Evolutionary conservation across 1,140 invertebrate species (phyloP).

Genomic region (Drosophila lowei): DNA sequence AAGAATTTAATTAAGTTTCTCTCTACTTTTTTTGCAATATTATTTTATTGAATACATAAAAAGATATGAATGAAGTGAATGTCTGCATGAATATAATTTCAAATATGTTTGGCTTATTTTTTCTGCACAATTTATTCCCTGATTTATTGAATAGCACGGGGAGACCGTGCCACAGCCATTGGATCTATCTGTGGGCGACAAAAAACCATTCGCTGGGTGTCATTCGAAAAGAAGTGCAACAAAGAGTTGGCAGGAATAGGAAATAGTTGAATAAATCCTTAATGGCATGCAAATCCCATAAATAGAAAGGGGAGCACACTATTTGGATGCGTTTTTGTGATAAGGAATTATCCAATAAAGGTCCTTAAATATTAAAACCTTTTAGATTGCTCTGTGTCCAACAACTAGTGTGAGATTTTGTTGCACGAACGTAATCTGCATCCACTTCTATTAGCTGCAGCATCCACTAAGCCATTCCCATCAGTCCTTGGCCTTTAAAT

Average conservation of each 20-base stretch:
- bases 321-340: background rate
- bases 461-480: background rate
- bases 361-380: background rate
- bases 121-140: slow-evolving; percentile 52
- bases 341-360: background rate
- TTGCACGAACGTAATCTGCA: slow-evolving; percentile 28
- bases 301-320: background rate
- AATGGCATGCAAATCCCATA: background rate
- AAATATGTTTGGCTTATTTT: slow-evolving; percentile 39
- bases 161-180: slow-evolving; percentile 22
- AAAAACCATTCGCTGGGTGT: slow-evolving; percentile 16
- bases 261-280: background rate
- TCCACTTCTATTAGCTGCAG: slow-evolving; percentile 8
- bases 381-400: background rate
- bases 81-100: slow-evolving; percentile 23
- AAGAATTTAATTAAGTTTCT: slow-evolving; percentile 78
- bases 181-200: slow-evolving; percentile 17
- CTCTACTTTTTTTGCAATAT: slow-evolving; percentile 46
- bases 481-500: slow-evolving; percentile 25
- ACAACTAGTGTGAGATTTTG: slow-evolving; percentile 12
- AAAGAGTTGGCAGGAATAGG: background rate
- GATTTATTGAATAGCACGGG: slow-evolving; percentile 53
- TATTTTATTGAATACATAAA: slow-evolving; percentile 55
- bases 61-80: slow-evolving; percentile 18
- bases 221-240: background rate